A percentile compares a stretch with the other conserved stretches of the same genome.
These are phyloP conservation scores for Hydrocynus forskahlii DNA, from an alignment of 2,797 vertebrate species.

Conservation along the genomic window DNA sequence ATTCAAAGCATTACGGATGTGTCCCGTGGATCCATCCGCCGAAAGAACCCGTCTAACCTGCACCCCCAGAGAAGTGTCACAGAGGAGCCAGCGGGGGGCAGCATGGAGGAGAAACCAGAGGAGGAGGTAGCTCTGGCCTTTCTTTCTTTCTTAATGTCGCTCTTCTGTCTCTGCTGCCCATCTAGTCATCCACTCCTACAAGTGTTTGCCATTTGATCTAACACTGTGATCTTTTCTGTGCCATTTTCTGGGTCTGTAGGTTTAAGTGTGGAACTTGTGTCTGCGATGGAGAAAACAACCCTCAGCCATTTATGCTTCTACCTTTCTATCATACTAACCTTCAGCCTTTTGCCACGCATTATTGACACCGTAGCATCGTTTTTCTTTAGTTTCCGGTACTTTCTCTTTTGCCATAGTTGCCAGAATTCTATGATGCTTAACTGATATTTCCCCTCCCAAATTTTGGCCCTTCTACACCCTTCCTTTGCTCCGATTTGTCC, in stretches of 20 bases:
- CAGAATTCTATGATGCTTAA: not conserved
- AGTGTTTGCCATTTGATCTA: constrained; percentile 22
- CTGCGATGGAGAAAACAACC: constrained; percentile 23
- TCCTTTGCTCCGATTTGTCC: constrained; percentile 49
- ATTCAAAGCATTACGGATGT: constrained; percentile 98
- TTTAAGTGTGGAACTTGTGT: constrained; percentile 14
- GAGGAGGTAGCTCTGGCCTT: constrained; percentile 78
- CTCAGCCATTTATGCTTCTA: not conserved
- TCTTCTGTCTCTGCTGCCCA: not conserved
- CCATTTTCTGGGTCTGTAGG: constrained; percentile 13
- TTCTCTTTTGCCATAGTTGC: not conserved
- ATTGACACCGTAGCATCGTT: constrained; percentile 2
- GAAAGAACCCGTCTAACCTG: constrained; percentile 85
- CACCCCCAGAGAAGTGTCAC: constrained; percentile 80
- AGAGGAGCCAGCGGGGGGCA: constrained; percentile 82
- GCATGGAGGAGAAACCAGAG: constrained; percentile 86
- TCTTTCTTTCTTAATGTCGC: not conserved
- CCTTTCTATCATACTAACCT: not conserved
- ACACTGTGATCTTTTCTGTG: not conserved
- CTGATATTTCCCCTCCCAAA: constrained; percentile 6
- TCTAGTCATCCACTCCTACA: constrained; percentile 9
- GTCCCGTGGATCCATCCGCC: constrained; percentile 94
- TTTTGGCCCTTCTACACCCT: constrained; percentile 13
- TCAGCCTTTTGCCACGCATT: not conserved
- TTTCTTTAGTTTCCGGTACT: constrained; percentile 16